Base-by-base conservation (phyloP, 2,888 invertebrate genomes). In the Caenorhabditis imperialis region DNA sequence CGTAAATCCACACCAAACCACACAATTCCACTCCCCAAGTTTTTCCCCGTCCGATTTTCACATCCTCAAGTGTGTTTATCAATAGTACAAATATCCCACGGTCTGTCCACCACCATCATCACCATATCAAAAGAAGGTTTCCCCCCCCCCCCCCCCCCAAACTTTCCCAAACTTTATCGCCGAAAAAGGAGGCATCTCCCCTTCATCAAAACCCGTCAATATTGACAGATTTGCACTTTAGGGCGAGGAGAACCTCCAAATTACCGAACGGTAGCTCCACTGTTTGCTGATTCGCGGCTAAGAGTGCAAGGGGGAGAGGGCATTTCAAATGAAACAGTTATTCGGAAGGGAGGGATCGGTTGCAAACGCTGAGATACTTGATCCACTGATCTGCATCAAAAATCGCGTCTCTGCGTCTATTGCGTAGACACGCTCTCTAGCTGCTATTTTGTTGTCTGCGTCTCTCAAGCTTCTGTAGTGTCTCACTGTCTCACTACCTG, bases 11-110 rank as follows among this genome's bases (percentile, higher is more conserved):
- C 54, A 63, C 54, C 54, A n/a, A n/a, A n/a, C 44, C 63, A 55
- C 53, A 12, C 35, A 8, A 16, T 3, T 30, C 14, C 50, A 14
- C 20, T 33, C 27, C 40, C 38, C 6, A 22, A 25, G 16, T 48
- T 55, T 48, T 27, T 45, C 23, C 65, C n/a, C n/a, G n/a, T n/a
- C n/a, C 67, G 67, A 57, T 67, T 67, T 67, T 67, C 67, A 57
- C 57, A 67, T 67, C 58, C 50, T 67, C 67, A 57, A 58, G 57
- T 67, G 67, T 58, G 6, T 30, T 57, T 67, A 58, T 57, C 57
- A 57, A 67, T 55, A 55, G 42, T 44, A 40, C 42, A 10, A 35
- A 27, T n/a, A 37, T 50, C 50, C 50, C 50, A 50, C 50, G 35
- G 50, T 50, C 35, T 50, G 35, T 6, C 10, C 30, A 30, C 6